Evolutionary conservation across 2,113 vertebrate genomes (phyloP).

Genomic region (Vidua macroura): DNA sequence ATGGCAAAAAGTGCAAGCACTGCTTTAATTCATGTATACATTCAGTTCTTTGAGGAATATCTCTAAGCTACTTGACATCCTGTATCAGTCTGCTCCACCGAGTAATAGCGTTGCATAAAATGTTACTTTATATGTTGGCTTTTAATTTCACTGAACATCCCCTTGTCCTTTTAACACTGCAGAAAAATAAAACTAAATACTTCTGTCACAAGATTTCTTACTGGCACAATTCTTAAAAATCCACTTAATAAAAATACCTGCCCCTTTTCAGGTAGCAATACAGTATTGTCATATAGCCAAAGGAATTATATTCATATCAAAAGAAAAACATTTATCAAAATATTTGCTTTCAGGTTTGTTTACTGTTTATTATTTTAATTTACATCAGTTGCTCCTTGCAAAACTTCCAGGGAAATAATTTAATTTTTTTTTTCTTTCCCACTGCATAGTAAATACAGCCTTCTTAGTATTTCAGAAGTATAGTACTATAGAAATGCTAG

Average conservation of each 20-base stretch:
- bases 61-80: background rate
- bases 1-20: background rate
- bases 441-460: slow-evolving; percentile 62
- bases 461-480: slow-evolving; percentile 63
- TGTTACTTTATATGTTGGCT: background rate
- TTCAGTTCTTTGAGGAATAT: background rate
- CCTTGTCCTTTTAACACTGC: background rate
- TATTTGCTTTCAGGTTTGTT: slow-evolving; percentile 60
- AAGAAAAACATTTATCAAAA: slow-evolving; percentile 67
- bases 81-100: background rate
- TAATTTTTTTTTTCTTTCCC: background rate
- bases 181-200: background rate
- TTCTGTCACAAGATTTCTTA: background rate
- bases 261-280: background rate
- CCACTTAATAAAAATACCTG: background rate
- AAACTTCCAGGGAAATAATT: slow-evolving; percentile 61
- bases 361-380: slow-evolving; percentile 64
- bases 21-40: slow-evolving; percentile 19
- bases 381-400: slow-evolving; percentile 57
- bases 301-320: slow-evolving; percentile 21
- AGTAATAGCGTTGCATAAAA: background rate
- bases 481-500: slow-evolving; percentile 24
- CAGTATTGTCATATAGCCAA: background rate
- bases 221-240: background rate
- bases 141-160: slow-evolving; percentile 34